Evolutionary conservation across 2,797 vertebrate species (phyloP).

Genomic region (Mallotus villosus): DNA sequence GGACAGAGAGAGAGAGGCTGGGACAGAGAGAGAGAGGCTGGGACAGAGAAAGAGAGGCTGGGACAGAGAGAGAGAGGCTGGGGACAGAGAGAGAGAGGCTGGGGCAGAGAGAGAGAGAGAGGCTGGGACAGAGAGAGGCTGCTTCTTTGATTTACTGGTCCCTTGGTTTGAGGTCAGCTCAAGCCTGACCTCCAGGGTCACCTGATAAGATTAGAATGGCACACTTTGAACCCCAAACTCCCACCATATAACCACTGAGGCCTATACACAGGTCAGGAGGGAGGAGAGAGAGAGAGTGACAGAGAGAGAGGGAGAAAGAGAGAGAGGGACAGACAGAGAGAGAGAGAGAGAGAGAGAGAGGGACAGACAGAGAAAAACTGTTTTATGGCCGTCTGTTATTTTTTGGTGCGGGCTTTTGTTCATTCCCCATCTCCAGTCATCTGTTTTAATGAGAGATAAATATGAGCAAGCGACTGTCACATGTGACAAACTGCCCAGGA

Average conservation of each 20-base stretch:
- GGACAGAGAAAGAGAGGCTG: no score
- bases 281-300: no score
- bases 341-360: neutral
- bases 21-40: no score
- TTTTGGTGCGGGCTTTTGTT: conserved; percentile 23
- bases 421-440: conserved; percentile 47
- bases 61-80: no score
- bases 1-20: no score
- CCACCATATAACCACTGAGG: conserved; percentile 55
- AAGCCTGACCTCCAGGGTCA: conserved; percentile 72
- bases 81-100: no score
- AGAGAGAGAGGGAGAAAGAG: no score
- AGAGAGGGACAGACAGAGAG: neutral
- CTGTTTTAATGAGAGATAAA: conserved; percentile 61
- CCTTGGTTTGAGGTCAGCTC: conserved; percentile 74
- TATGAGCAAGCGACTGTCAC: conserved; percentile 66
- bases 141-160: conserved; percentile 73
- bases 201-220: conserved; percentile 73
- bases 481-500: conserved; percentile 72
- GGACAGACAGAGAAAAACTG: neutral
- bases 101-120: neutral
- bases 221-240: conserved; percentile 76
- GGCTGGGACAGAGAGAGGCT: conserved; percentile 38
- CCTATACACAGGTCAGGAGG: no score
- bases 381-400: neutral